A percentile compares a stretch with the other conserved stretches of the same genome.
phyloP scores from a whole-genome alignment of 2,797 vertebrate species.

The Leptoclinus maculatus region DNA sequence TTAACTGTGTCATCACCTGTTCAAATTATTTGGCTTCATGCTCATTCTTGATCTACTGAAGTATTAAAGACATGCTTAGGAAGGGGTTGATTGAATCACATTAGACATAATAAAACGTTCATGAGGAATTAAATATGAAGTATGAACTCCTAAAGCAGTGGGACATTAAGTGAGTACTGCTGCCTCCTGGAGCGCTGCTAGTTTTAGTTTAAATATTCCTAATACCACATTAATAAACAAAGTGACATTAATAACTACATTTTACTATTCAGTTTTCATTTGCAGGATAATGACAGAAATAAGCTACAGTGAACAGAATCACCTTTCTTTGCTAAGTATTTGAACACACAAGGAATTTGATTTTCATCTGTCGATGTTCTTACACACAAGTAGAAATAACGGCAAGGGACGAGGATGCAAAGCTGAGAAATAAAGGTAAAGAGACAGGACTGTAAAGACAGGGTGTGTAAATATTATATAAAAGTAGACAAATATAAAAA shows the following conservation, averaged over 20 bases:
- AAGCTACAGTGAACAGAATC: neutral
- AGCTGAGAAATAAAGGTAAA: neutral
- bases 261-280: neutral
- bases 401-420: neutral
- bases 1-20: constrained; percentile 23
- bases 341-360: neutral
- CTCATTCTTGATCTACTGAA: neutral
- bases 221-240: neutral
- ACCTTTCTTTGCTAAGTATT: neutral
- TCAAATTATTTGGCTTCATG: constrained; percentile 29
- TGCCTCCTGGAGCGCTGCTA: neutral
- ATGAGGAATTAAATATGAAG: neutral
- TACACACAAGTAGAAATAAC: neutral
- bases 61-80: neutral
- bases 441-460: neutral
- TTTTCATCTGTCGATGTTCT: neutral
- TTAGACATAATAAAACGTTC: neutral
- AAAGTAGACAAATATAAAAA: neutral
- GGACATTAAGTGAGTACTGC: neutral
- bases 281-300: neutral
- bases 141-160: neutral
- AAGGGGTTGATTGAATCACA: neutral
- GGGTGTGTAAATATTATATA: too few relatives aligned
- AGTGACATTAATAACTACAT: neutral
- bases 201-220: neutral